Conservation (phyloP, 92 coral and sea anemone genomes). For the Epizoanthus ramosus region DNA sequence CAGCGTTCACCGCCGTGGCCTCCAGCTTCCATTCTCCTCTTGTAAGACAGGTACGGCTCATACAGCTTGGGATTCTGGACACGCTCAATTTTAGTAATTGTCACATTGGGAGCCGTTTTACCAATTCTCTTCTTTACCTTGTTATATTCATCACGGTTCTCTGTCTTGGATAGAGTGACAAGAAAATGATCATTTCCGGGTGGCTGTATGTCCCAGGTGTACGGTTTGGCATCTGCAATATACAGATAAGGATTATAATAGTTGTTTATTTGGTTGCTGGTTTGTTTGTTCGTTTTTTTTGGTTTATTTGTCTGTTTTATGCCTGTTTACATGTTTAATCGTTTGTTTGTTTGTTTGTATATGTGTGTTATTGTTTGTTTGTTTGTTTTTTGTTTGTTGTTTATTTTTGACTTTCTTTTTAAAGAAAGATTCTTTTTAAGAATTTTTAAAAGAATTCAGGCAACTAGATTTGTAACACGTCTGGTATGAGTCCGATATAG, state of each 20-base stretch:
- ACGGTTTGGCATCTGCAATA: conserved; percentile 31
- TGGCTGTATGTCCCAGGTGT: conserved; percentile 39
- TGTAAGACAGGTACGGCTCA: conserved; percentile 30
- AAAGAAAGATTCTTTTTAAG: no score
- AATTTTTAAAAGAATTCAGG: no score
- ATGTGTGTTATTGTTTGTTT: no score
- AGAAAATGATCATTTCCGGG: conserved; percentile 20
- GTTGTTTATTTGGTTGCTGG: no score
- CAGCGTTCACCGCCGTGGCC: conserved; percentile 36
- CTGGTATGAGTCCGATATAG: no score
- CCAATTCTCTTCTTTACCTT: conserved; percentile 16
- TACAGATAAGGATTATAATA: background rate
- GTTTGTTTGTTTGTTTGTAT: no score
- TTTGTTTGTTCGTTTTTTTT: no score
- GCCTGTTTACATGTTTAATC: no score
- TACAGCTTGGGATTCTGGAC: conserved; percentile 45
- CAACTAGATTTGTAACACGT: no score
- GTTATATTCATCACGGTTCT: conserved; percentile 27
- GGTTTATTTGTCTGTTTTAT: no score
- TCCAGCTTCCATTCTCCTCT: conserved; percentile 29
- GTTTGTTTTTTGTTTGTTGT: no score
- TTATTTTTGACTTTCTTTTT: no score
- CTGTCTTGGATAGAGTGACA: background rate
- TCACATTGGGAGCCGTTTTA: conserved; percentile 15
- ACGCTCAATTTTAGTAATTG: conserved; percentile 26